Conservation (phyloP, 2,113 vertebrate genomes). For the Oncorhynchus keta region DNA sequence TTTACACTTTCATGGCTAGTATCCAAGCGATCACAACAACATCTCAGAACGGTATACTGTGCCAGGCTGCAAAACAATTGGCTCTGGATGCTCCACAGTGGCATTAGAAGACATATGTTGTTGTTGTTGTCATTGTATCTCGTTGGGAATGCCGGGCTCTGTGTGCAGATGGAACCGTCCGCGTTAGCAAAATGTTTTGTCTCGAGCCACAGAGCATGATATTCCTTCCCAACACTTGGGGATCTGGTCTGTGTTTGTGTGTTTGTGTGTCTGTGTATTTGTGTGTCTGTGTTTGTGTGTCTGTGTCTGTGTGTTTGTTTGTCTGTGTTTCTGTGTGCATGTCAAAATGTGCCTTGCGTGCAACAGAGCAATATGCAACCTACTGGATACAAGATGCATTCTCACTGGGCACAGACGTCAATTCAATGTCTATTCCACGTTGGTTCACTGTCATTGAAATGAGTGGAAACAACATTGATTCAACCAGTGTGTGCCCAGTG, state of each 20-base stretch:
- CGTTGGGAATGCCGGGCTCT: neutral
- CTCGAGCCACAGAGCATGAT: conserved; percentile 6
- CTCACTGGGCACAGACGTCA: too few species aligned
- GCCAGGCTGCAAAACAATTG: conserved; percentile 33
- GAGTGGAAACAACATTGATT: too few species aligned
- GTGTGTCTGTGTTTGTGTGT: neutral
- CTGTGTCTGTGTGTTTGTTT: neutral
- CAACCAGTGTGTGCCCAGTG: too few species aligned
- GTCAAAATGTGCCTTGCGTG: neutral
- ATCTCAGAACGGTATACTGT: neutral
- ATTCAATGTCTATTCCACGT: too few species aligned
- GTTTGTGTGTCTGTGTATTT: neutral
- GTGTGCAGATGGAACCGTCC: conserved; percentile 3
- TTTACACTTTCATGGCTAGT: neutral
- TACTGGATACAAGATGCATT: neutral
- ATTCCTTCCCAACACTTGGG: neutral
- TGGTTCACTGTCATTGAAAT: too few species aligned
- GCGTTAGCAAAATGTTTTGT: conserved; percentile 25
- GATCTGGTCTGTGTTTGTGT: neutral
- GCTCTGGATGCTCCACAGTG: neutral
- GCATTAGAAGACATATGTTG: conserved; percentile 30
- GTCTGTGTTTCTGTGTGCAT: neutral
- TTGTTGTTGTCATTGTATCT: conserved; percentile 9
- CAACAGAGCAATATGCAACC: neutral
- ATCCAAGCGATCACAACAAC: conserved; percentile 33